A percentile compares a stretch with the other conserved stretches of the same genome.
Evolutionary conservation across 2,797 vertebrate genomes (phyloP).

Genomic region (Melanotaenia nigrans): DNA sequence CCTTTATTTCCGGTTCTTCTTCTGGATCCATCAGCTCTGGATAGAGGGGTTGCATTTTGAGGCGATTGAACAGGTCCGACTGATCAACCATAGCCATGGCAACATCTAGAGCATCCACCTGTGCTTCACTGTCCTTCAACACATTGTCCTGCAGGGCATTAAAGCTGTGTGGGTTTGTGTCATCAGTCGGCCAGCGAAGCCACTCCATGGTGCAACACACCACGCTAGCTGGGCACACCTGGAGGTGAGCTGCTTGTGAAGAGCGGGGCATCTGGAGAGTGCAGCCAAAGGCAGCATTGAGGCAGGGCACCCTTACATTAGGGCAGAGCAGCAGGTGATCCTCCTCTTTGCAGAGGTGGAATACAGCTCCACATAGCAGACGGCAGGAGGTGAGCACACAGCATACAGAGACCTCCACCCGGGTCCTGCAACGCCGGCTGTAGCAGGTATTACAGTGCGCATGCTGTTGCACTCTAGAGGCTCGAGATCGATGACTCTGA

Average conservation of each 20-base stretch:
- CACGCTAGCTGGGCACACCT: conserved; percentile 91
- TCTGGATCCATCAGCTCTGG: conserved; percentile 85
- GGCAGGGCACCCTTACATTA: conserved; percentile 90
- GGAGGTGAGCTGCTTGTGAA: conserved; percentile 88
- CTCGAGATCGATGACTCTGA: conserved; percentile 60
- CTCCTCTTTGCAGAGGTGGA: conserved; percentile 95
- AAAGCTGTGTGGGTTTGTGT: conserved; percentile 75
- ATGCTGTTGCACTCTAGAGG: conserved; percentile 76
- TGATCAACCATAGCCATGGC: conserved; percentile 91
- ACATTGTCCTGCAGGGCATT: conserved; percentile 56
- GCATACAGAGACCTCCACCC: conserved; percentile 79
- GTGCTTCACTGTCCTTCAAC: conserved; percentile 39
- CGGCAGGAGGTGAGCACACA: conserved; percentile 85
- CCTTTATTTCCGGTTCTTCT: conserved; percentile 40
- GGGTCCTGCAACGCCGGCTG: conserved; percentile 84
- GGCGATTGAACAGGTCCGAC: conserved; percentile 84
- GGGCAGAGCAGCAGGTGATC: conserved; percentile 93
- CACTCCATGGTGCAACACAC: conserved; percentile 97
- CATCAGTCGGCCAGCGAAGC: conserved; percentile 91
- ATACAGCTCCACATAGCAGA: conserved; percentile 88
- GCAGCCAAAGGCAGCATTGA: conserved; percentile 91
- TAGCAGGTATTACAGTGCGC: conserved; percentile 92
- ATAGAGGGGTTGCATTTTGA: conserved; percentile 89
- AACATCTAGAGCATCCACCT: conserved; percentile 72
- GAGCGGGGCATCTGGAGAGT: conserved; percentile 89